These are phyloP conservation scores for Drosophila pseudotalamancana DNA, from an alignment of 2,888 invertebrate genomes.

Conservation along the genomic window DNA sequence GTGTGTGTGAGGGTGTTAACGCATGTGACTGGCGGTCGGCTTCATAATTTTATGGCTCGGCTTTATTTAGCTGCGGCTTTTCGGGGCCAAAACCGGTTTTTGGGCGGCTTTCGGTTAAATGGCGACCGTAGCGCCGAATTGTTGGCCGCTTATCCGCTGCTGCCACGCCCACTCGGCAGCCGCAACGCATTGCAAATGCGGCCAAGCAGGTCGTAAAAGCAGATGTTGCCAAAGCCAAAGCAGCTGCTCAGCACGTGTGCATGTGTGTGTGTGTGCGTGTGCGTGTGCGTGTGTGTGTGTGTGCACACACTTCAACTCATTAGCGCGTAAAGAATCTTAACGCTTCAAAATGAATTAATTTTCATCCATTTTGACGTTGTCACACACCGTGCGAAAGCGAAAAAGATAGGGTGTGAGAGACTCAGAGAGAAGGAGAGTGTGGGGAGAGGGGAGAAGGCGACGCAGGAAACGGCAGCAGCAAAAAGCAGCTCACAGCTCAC, in stretches of 20 bases:
- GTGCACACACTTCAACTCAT: conserved; percentile 68
- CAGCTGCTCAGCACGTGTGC: background rate
- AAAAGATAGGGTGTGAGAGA: too few species aligned
- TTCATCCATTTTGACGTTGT: conserved; percentile 73
- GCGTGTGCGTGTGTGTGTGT: conserved; percentile 1
- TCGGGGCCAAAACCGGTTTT: conserved; percentile 10
- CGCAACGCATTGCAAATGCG: conserved; percentile 31
- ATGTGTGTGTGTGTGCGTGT: background rate
- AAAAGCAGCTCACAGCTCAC: conserved; percentile 20
- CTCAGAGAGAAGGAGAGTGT: background rate
- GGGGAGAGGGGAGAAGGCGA: background rate
- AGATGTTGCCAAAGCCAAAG: conserved; percentile 46
- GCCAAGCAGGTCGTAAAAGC: conserved; percentile 35
- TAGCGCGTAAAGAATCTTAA: conserved; percentile 66
- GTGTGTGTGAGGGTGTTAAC: too few species aligned
- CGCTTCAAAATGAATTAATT: conserved; percentile 79
- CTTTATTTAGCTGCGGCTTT: conserved; percentile 22
- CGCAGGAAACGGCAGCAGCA: conserved; percentile 31
- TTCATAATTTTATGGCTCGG: conserved; percentile 4
- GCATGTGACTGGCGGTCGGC: conserved; percentile 9
- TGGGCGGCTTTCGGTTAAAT: conserved; percentile 22
- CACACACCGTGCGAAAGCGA: conserved; percentile 23
- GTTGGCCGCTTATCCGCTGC: conserved; percentile 9
- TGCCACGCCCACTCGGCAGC: conserved; percentile 36
- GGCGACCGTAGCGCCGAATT: background rate